Evolutionary conservation across 2,888 invertebrate genomes (phyloP), one percentile per base, ranked within the genome.

Genomic region (Pinctada fucata): DNA sequence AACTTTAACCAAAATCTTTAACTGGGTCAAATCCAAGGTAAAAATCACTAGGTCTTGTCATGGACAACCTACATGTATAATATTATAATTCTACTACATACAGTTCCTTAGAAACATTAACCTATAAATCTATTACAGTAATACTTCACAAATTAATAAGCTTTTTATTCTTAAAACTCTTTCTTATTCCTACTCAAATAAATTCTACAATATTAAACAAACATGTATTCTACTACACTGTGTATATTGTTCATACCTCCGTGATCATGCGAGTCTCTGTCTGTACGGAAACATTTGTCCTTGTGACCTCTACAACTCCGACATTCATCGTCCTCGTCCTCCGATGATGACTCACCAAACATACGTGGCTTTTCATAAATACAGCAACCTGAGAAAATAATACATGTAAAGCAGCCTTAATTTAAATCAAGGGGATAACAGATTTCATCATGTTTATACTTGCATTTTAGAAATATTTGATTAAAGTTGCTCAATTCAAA

Each of bases 271-370:
- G 70, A 45, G 65, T 76, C 63, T 31, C 72, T 80, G 68, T 86
- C 81, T 49, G 84, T 83, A 31, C 85, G 85, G 81, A 83, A 91
- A 79, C 90, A 91, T 79, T 92, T 91, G 72, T 89, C 85, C 79
- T 91, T 92, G 85, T 92, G 92, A 31, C 91, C 91, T 58, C 86
- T 83, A 83, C 92, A 92, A 80, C 88, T 83, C 58, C 86, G 83
- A 52, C 89, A 86, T 67, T 88, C 87, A 86, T 91, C 91, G 69
- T 96, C 96, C 73, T 96, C 92, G 16, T 95, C 95, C 78, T 96
- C 96, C 0, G 96, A 96, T 83, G 97, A 97, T 66, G 97, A 97
- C 92, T 98, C 98, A 69, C 95, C 97, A 93, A 98, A 97, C 65
- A 94, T 94, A 86, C 94, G 94, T n/a, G 97, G 97, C 92, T 98